Percentiles rank a stretch among this genome's conserved stretches.
Evolutionary conservation across 2,113 vertebrate genomes (phyloP).

Genomic region (Dasyornis broadbenti): DNA sequence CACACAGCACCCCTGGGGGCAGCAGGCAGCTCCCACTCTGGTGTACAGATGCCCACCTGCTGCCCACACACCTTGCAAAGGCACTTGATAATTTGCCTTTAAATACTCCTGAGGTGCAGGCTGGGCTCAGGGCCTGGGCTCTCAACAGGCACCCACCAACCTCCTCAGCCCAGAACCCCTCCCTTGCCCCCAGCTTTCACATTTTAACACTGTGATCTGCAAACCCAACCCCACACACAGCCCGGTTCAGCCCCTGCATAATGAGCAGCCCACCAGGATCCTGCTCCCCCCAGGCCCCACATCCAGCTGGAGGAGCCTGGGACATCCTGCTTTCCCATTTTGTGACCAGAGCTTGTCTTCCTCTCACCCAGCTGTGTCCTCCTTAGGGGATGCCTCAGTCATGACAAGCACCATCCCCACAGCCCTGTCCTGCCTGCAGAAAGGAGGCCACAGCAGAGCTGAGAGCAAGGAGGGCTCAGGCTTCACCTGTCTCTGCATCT

Average conservation of each 20-base stretch:
- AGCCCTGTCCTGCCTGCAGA: too few species aligned
- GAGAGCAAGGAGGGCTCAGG: neutral
- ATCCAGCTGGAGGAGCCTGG: neutral
- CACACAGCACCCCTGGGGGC: accelerated
- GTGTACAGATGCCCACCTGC: too few species aligned
- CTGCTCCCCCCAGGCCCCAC: neutral
- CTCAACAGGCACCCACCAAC: neutral
- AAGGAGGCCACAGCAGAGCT: neutral
- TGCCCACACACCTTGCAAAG: accelerated
- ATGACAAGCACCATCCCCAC: accelerated
- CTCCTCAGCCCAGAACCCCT: neutral
- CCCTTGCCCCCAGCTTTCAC: neutral
- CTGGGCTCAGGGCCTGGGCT: neutral
- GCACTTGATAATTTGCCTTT: neutral
- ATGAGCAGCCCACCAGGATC: accelerated
- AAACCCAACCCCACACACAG: neutral
- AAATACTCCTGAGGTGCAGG: neutral
- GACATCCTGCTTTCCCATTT: accelerated
- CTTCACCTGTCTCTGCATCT: accelerated
- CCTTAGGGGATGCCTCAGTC: neutral
- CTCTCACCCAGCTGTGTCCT: neutral
- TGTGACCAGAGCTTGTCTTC: neutral
- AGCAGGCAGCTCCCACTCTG: neutral
- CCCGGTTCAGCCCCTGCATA: accelerated
- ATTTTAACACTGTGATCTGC: neutral